Conservation (phyloP, 2,113 vertebrate species). For the Bettongia penicillata region DNA sequence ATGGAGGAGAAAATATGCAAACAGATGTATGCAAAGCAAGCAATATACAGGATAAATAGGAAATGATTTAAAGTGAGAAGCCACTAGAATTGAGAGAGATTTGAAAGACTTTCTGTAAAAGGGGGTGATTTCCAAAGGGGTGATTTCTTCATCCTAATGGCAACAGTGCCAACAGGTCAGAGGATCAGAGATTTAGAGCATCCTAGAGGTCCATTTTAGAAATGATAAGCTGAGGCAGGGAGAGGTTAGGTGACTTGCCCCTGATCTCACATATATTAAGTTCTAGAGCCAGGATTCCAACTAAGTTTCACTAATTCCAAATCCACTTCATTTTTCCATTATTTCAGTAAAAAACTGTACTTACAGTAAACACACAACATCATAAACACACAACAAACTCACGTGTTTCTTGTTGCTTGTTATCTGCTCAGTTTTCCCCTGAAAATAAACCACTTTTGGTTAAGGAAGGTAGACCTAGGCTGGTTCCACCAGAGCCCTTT, state of each 20-base stretch:
- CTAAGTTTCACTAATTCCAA: not conserved
- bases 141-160: not conserved
- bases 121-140: not conserved
- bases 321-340: not conserved
- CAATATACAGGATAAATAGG: not conserved
- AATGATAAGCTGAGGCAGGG: not conserved
- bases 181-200: not conserved
- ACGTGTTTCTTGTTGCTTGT: not conserved
- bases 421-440: not conserved
- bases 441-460: not conserved
- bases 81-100: not conserved
- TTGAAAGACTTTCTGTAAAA: not conserved
- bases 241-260: not conserved
- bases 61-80: not conserved
- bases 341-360: not conserved
- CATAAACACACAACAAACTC: not conserved
- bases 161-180: not conserved
- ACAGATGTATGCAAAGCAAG: not conserved
- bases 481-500: slow-evolving; percentile 16
- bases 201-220: not conserved
- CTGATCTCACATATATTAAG: not conserved
- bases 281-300: not conserved
- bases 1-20: not conserved
- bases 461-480: slow-evolving; percentile 1
- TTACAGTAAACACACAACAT: not conserved